These are phyloP conservation scores for Glaucidium brasilianum DNA, from an alignment of 2,113 vertebrate species.

Conservation along the genomic window DNA sequence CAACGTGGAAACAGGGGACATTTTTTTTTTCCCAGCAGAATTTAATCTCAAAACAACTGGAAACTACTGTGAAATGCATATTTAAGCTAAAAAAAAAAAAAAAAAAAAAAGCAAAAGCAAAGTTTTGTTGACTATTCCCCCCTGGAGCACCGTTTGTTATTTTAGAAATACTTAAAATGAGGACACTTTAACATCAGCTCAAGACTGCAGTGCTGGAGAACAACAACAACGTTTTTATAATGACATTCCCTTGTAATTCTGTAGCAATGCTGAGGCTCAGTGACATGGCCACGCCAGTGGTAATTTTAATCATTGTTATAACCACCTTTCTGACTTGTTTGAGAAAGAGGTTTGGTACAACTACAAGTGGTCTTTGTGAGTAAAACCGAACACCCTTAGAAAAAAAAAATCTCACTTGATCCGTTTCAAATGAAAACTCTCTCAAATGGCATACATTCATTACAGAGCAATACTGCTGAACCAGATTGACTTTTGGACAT, in stretches of 20 bases:
- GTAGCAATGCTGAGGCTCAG: neutral
- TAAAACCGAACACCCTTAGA: neutral
- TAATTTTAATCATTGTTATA: neutral
- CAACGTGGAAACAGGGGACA: neutral
- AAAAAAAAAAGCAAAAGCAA: neutral
- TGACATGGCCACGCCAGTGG: neutral
- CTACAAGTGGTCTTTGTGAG: neutral
- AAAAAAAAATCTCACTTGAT: neutral
- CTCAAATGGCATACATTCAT: neutral
- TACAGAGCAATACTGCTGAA: neutral
- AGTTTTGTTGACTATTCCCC: neutral
- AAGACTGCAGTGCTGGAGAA: neutral
- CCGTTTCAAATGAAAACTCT: neutral
- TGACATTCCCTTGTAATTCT: neutral
- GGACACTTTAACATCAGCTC: neutral
- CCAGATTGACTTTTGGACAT: neutral
- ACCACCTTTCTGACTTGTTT: neutral
- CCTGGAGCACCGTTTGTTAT: neutral
- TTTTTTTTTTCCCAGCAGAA: neutral
- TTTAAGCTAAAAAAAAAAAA: neutral
- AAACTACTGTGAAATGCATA: neutral
- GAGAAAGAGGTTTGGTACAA: neutral
- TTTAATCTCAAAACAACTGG: neutral
- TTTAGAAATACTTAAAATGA: neutral
- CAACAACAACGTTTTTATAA: neutral